A percentile compares a stretch with the other conserved stretches of the same genome.
Evolutionary conservation across 2,797 vertebrate genomes (phyloP).

Genomic region (Falco columbarius): DNA sequence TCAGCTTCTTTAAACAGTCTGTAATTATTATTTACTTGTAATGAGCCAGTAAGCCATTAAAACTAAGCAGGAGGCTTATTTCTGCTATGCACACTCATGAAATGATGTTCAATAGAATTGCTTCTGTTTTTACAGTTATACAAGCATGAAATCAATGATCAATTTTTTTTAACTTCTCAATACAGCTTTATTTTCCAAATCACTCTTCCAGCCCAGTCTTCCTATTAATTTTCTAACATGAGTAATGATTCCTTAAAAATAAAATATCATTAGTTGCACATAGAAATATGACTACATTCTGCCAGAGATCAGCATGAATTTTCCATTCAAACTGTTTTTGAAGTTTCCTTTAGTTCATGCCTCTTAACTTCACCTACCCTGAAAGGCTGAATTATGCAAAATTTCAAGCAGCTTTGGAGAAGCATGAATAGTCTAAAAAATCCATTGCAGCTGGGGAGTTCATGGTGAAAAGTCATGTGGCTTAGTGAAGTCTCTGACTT

Average conservation of each 20-base stretch:
- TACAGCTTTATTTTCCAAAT: constrained; percentile 21
- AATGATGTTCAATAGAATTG: constrained; percentile 8
- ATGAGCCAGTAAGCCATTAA: not conserved
- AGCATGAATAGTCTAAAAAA: not conserved
- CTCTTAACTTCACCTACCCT: not conserved
- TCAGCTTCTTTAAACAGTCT: not conserved
- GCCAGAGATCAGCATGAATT: not conserved
- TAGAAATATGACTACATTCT: not conserved
- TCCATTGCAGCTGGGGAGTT: not conserved
- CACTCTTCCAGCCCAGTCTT: not conserved
- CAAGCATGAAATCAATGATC: constrained; percentile 20
- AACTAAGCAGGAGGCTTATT: constrained; percentile 11
- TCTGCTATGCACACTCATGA: not conserved
- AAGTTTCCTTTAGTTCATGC: not conserved
- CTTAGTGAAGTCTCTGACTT: not conserved
- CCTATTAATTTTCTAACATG: not conserved
- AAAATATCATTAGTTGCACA: not conserved
- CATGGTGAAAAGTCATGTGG: not conserved
- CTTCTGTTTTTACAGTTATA: constrained; percentile 24
- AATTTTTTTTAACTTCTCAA: constrained; percentile 41
- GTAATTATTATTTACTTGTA: constrained; percentile 32
- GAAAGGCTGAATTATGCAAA: not conserved
- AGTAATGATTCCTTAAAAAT: constrained; percentile 9
- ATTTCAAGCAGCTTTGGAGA: not conserved
- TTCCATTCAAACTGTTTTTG: not conserved